Evolutionary conservation across 2,797 vertebrate genomes (phyloP), one percentile per base, ranked within the genome.

Genomic region (Micromesistius poutassou): DNA sequence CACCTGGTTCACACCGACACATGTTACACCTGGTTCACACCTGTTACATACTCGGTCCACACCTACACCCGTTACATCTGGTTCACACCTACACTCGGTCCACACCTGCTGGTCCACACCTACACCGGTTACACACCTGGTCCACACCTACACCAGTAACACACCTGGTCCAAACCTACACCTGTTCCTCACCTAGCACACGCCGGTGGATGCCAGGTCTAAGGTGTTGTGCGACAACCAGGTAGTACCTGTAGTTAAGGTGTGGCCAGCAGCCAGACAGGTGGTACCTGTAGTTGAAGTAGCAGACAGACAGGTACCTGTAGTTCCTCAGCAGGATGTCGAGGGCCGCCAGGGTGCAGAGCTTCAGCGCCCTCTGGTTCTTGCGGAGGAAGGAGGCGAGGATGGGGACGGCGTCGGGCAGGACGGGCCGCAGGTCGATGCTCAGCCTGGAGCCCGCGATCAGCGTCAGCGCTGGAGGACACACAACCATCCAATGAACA

Each of bases 301-400:
- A 5, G 68, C 3, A 30, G 28, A 14, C 14, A 33, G 16, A 71
- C 62, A 42, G 13, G 30, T 80, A 92, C 92, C 91, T 97, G 89
- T 93, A 92, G 86, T 93, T 93, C 22, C 90, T 95, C 79, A 99
- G 97, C 87, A 99, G 93, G 86, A 98, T 98, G 93, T 99, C 98
- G 79, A 99, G 92, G 9, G 96, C 96, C 8, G 97, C 96, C 79
- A 99, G 95, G 10, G 98, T 99, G 81, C 97, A 96, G 77, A 99
- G 94, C 91, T 99, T 99, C 89, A 99, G 91, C 40, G 98, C 98
- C 82, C 98, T 92, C 90, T 99, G 98, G 91, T 99, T 98, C 92
- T 99, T 99, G 74, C 98, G 96, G 73, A 99, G 92, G 92, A 99
- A 99, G 62, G 98, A 99, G 77, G 98, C 98, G 84, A 99, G 95